Conservation (phyloP, 1,140 invertebrate species). For the Sitophilus oryzae region DNA sequence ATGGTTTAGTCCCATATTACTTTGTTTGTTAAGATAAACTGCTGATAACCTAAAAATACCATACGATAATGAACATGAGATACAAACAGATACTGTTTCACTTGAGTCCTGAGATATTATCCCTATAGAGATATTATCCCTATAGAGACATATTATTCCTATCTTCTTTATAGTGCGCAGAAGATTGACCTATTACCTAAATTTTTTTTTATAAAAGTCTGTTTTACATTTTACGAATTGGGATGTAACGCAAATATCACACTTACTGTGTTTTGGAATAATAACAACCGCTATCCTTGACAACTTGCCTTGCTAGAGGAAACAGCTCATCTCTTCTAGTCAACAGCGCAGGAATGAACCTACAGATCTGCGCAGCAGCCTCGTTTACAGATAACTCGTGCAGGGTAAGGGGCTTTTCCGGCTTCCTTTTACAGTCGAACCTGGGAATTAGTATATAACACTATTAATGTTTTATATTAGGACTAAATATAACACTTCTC, state of each 20-base stretch:
- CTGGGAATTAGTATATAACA: slow-evolving; percentile 4
- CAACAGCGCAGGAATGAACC: slow-evolving; percentile 80
- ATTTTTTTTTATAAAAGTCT: too few species aligned
- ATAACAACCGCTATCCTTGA: slow-evolving; percentile 87
- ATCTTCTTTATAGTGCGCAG: too few species aligned
- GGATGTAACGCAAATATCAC: neutral
- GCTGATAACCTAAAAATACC: slow-evolving; percentile 36
- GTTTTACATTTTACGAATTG: too few species aligned
- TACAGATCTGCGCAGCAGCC: slow-evolving; percentile 91
- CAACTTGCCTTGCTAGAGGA: slow-evolving; percentile 88
- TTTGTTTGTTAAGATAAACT: slow-evolving; percentile 34
- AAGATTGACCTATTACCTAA: too few species aligned
- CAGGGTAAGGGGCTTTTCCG: slow-evolving; percentile 90
- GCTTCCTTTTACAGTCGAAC: slow-evolving; percentile 93
- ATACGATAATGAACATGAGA: too few species aligned
- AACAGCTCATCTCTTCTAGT: slow-evolving; percentile 92
- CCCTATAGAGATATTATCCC: neutral
- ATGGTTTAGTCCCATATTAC: slow-evolving; percentile 21
- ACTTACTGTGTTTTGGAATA: slow-evolving; percentile 44
- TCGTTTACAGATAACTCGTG: slow-evolving; percentile 98
- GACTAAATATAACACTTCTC: neutral
- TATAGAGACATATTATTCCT: too few species aligned
- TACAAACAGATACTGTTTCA: neutral
- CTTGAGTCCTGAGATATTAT: neutral
- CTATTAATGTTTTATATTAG: slow-evolving; percentile 1